Conservation (phyloP, 2,113 vertebrate species). For the Raja brachyura region DNA sequence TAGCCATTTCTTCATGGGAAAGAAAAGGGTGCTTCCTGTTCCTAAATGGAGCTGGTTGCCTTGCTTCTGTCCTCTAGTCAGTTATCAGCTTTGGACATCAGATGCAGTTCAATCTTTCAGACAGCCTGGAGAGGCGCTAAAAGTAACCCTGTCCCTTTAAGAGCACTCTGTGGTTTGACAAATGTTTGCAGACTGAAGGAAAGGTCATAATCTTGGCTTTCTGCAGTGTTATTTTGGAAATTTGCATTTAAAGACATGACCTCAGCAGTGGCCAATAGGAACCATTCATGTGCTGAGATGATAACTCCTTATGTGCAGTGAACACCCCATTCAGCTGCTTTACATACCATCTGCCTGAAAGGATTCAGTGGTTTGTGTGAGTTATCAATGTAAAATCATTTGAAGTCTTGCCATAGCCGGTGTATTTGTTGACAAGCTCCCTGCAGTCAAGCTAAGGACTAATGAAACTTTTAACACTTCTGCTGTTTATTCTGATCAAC, state of each 20-base stretch:
- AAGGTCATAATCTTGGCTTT: slow-evolving; percentile 24
- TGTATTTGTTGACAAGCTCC: too few relatives aligned
- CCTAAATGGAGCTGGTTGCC: not conserved
- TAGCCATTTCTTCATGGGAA: not conserved
- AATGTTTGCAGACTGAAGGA: not conserved
- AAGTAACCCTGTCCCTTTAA: not conserved
- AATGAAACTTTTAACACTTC: too few relatives aligned
- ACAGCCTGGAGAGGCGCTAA: not conserved
- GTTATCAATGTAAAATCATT: not conserved
- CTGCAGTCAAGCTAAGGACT: too few relatives aligned
- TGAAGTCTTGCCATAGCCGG: not conserved
- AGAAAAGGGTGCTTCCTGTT: not conserved
- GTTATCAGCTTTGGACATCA: not conserved
- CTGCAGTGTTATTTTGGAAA: not conserved
- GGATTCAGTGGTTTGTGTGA: not conserved
- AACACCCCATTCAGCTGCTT: not conserved
- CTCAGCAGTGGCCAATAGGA: not conserved
- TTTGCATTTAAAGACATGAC: slow-evolving; percentile 16
- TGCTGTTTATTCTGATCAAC: not conserved
- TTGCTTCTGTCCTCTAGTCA: not conserved
- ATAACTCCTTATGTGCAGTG: not conserved
- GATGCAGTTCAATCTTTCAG: not conserved
- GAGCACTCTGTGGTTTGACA: not conserved
- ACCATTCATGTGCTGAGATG: not conserved
- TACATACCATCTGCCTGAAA: not conserved